A percentile compares a stretch with the other conserved stretches of the same genome.
Conservation (phyloP, 2,888 invertebrate genomes). For the Camponotus fellah region DNA sequence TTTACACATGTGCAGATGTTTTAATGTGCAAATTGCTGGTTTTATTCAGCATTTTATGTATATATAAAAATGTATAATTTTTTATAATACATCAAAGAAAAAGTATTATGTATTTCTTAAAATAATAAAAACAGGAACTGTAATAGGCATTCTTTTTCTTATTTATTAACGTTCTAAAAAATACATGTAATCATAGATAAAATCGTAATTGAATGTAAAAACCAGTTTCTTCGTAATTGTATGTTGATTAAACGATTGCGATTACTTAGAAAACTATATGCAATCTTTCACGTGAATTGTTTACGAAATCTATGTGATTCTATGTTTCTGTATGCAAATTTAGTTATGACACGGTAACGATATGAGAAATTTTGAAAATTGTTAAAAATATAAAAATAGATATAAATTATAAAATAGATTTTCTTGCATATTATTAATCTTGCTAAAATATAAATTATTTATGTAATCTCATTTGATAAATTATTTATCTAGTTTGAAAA, state of each 20-base stretch:
- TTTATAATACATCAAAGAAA: background rate
- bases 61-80: background rate
- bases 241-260: background rate
- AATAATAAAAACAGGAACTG: background rate
- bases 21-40: background rate
- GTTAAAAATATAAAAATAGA: background rate
- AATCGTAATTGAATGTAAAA: constrained; percentile 8
- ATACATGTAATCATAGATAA: constrained; percentile 2
- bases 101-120: background rate
- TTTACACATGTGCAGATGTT: background rate
- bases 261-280: constrained; percentile 7
- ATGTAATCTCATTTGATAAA: background rate
- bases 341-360: background rate
- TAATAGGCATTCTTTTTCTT: background rate
- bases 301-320: constrained; percentile 27
- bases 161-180: too few relatives aligned
- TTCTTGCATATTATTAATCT: constrained; percentile 32
- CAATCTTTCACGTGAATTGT: background rate
- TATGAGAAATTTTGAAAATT: constrained; percentile 9
- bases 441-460: background rate
- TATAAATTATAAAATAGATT: background rate
- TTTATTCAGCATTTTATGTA: background rate
- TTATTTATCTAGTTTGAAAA: background rate
- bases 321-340: constrained; percentile 16
- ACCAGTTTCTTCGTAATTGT: constrained; percentile 1